A percentile compares a stretch with the other conserved stretches of the same genome.
phyloP scores from a whole-genome alignment of 1,140 invertebrate species.

The Arctopsyche grandis region DNA sequence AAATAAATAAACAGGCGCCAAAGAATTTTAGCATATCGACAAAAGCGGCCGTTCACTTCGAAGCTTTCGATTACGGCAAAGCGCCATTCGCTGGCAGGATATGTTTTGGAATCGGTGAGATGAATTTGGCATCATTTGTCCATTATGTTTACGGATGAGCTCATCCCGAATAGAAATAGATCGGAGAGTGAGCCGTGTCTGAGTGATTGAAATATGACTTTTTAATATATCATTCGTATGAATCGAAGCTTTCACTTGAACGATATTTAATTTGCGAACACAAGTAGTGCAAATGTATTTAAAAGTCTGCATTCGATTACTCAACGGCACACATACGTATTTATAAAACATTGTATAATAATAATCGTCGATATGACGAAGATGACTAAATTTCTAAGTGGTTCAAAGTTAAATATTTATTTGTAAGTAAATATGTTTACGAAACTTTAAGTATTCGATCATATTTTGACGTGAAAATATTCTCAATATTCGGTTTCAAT shows the following conservation, averaged over 20 bases:
- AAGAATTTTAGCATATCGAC: background rate
- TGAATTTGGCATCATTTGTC: constrained; percentile 45
- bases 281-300: background rate
- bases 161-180: constrained; percentile 35
- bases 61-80: no score
- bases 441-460: background rate
- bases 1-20: no score
- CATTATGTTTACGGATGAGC: constrained; percentile 18
- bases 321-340: background rate
- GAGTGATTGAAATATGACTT: constrained; percentile 30
- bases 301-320: background rate
- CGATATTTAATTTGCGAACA: background rate
- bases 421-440: no score
- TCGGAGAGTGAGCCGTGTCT: constrained; percentile 33
- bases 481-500: background rate
- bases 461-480: background rate
- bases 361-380: no score
- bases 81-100: background rate
- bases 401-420: no score
- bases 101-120: constrained; percentile 3
- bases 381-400: no score
- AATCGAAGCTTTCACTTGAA: background rate
- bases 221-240: constrained; percentile 19
- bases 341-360: no score
- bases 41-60: background rate